Base-by-base conservation (phyloP, 2,888 invertebrate species). In the Callosobruchus maculatus region DNA sequence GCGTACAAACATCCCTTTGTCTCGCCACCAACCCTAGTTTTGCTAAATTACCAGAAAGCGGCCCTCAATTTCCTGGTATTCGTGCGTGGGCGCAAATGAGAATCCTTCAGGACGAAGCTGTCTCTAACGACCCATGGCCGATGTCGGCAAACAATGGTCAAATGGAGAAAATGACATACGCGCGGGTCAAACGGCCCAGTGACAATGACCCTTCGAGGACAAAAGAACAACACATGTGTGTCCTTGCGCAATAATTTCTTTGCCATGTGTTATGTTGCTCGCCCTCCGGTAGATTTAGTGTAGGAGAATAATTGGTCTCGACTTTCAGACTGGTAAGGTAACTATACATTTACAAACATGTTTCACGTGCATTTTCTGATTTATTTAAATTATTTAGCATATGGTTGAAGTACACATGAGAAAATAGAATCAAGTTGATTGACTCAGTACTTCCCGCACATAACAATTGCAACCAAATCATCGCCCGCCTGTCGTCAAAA, bases 41-140 rank as follows among this genome's bases (percentile, higher is more conserved):
- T 49, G 9, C 49, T 49, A 49, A 49, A 49, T 49, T 49, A 49
- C 49, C 49, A 49, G 49, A 5, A 5, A 49, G 49, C 18, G 13
- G 49, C 49, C 49, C 18, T 49, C 49, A 49, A 49, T 49, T 49
- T 49, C 49, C 49, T 49, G 49, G 49, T 13, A 49, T 49, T 7
- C 49, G 49, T 49, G 49, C 49, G 49, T 49, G 49, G 49, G 49
- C 13, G 49, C 7, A 18, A 49, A n/a, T 5, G 49, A 49, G 49
- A 49, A 18, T 49, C 49, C 49, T 49, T 49, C 49, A 49, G 49
- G 49, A 49, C 49, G 49, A 13, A 49, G 49, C 49, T 49, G 49
- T 5, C 49, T 49, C 49, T 82, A 83, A 83, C 83, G 82, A 82
- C 79, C 81, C 83, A 82, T 83, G 82, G 83, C 83, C 83, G 78